These are phyloP conservation scores for Xerus rutilus DNA, from an alignment of 2,797 vertebrate genomes.

Conservation along the genomic window DNA sequence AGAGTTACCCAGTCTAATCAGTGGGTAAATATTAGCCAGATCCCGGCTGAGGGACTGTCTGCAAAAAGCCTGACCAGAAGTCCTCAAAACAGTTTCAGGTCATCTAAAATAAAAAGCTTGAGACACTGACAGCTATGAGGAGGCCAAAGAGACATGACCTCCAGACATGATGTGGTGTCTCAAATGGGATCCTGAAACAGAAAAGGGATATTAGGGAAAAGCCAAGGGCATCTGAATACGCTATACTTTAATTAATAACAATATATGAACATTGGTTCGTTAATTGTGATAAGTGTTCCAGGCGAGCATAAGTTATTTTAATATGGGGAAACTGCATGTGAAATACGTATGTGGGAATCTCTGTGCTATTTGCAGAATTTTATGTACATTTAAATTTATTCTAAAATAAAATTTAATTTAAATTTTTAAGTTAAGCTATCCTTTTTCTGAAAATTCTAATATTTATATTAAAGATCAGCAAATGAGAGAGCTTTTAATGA, in stretches of 20 bases:
- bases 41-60: background rate
- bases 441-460: conserved; percentile 17
- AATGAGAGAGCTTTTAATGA: background rate
- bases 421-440: background rate
- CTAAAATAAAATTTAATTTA: background rate
- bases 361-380: background rate
- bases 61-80: background rate
- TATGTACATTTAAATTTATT: background rate
- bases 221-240: background rate
- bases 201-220: background rate
- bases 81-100: background rate
- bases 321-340: background rate
- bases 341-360: no score
- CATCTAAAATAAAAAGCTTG: background rate
- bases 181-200: background rate
- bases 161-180: background rate
- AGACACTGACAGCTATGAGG: background rate
- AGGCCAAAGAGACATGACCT: background rate
- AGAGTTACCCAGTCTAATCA: no score
- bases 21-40: background rate
- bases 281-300: background rate
- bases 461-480: background rate
- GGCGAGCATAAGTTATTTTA: background rate
- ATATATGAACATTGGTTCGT: background rate
- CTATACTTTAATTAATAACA: background rate